phyloP scores from a whole-genome alignment of 2,888 invertebrate genomes.

The Perizoma flavofasciatum region DNA sequence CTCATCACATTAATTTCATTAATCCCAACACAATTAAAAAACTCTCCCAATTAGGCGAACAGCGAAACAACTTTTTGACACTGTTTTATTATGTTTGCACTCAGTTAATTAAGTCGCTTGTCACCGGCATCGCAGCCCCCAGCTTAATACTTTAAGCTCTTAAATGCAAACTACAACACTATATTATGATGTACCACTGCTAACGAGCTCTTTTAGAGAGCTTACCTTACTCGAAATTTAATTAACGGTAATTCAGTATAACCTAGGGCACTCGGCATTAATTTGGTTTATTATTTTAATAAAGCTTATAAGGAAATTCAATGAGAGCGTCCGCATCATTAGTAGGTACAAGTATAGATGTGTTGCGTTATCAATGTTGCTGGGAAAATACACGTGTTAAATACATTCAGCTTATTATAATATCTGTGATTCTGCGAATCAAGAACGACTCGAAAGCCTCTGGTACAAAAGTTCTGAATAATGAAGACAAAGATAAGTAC shows the following conservation, averaged over 20 bases:
- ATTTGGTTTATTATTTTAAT: constrained; percentile 25
- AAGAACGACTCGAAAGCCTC: neutral
- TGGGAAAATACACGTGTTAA: neutral
- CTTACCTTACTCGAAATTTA: constrained; percentile 62
- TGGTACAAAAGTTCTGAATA: no score
- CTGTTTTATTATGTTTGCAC: constrained; percentile 59
- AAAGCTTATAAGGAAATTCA: constrained; percentile 25
- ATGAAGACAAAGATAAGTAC: no score
- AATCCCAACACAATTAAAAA: constrained; percentile 34
- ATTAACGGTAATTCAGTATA: constrained; percentile 59
- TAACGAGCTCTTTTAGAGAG: constrained; percentile 62
- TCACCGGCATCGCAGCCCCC: constrained; percentile 63
- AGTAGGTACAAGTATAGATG: neutral
- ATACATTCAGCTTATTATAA: no score
- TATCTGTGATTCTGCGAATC: neutral
- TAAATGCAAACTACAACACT: constrained; percentile 70
- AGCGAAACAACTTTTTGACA: constrained; percentile 52
- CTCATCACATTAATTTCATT: constrained; percentile 29
- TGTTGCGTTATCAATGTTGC: neutral
- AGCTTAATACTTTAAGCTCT: constrained; percentile 72
- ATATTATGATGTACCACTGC: constrained; percentile 62
- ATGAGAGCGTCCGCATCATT: constrained; percentile 5
- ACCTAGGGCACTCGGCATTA: constrained; percentile 28
- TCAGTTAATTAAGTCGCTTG: constrained; percentile 74
- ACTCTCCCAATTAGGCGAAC: constrained; percentile 31